Evolutionary conservation across 2,888 invertebrate genomes (phyloP).

Genomic region (Candidula unifasciata): DNA sequence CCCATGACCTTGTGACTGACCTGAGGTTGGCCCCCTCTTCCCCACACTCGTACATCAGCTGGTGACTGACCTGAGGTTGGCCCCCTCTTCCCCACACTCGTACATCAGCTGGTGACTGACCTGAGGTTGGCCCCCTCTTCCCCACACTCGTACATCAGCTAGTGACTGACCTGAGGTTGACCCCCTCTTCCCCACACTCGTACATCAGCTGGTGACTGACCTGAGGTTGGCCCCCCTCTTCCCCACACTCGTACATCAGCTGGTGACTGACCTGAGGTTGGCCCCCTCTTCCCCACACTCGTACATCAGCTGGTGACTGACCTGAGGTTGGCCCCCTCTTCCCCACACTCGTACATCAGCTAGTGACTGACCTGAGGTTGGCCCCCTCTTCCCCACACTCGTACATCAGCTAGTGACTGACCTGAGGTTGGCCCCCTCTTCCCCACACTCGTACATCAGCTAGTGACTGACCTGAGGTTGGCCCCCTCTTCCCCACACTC

Average conservation of each 20-base stretch:
- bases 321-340: no score
- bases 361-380: no score
- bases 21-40: slow-evolving; percentile 54
- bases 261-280: background rate
- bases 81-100: no score
- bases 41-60: slow-evolving; percentile 47
- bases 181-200: slow-evolving; percentile 54
- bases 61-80: slow-evolving; percentile 50
- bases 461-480: slow-evolving; percentile 51
- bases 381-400: slow-evolving; percentile 50
- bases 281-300: no score
- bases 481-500: slow-evolving; percentile 53
- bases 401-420: slow-evolving; percentile 40
- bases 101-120: slow-evolving; percentile 3
- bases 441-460: slow-evolving; percentile 51
- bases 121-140: no score
- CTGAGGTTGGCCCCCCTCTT: slow-evolving; percentile 53
- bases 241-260: slow-evolving; percentile 50
- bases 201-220: slow-evolving; percentile 35
- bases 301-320: no score
- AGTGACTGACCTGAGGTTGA: slow-evolving; percentile 50
- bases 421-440: slow-evolving; percentile 54
- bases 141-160: no score
- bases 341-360: no score
- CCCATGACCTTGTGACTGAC: slow-evolving; percentile 44